Percentiles rank a stretch among this genome's conserved stretches.
Evolutionary conservation across 2,113 vertebrate species (phyloP).

Genomic region (Pycnonotus jocosus): DNA sequence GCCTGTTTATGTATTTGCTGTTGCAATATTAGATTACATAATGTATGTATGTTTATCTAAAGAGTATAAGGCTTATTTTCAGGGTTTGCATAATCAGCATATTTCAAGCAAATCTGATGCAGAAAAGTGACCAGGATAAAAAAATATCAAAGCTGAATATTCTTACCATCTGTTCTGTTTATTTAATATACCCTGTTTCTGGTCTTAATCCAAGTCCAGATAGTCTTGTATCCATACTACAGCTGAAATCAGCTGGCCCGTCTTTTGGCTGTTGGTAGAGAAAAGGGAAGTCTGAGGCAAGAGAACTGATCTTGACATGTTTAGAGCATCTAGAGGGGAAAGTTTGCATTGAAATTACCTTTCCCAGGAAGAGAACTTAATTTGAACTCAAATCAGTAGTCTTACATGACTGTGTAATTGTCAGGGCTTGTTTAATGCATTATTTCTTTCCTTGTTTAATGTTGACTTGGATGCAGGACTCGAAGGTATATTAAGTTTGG

Average conservation of each 20-base stretch:
- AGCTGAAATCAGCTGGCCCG: not conserved
- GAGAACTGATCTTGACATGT: accelerated
- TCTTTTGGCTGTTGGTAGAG: not conserved
- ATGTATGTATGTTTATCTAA: not conserved
- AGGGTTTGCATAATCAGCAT: not conserved
- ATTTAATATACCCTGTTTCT: not conserved
- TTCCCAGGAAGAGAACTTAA: not conserved
- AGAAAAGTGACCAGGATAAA: not conserved
- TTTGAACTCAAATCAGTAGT: not conserved
- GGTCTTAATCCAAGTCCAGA: not conserved
- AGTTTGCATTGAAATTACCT: not conserved
- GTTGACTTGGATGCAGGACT: not conserved
- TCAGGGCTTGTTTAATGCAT: not conserved
- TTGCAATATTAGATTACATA: not conserved
- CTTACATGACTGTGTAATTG: not conserved
- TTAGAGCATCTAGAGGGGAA: not conserved
- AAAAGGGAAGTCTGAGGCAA: not conserved
- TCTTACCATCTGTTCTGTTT: not conserved
- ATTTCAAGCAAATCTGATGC: not conserved
- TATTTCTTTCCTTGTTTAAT: not conserved
- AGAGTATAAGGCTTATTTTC: not conserved
- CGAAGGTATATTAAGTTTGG: not conserved
- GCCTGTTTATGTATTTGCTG: not conserved
- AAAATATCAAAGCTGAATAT: not conserved
- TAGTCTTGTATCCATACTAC: not conserved